phyloP scores from a whole-genome alignment of 2,113 vertebrate species.

The Scolopax mira region DNA sequence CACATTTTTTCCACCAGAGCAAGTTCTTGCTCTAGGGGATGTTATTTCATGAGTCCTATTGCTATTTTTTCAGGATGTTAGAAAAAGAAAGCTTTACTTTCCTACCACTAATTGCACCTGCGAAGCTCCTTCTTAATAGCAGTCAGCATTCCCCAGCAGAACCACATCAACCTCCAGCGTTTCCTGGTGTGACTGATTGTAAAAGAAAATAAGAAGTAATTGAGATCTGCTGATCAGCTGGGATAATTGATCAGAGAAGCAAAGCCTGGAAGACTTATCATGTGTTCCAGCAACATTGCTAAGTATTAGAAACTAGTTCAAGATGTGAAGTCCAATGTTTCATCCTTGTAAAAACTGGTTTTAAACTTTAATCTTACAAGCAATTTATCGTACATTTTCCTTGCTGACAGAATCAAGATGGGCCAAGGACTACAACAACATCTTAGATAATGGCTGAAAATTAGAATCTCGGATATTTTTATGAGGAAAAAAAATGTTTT shows the following conservation, averaged over 20 bases:
- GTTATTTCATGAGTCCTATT: neutral
- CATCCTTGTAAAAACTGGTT: neutral
- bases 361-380: neutral
- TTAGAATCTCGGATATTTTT: neutral
- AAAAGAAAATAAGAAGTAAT: neutral
- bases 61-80: neutral
- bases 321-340: neutral
- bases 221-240: neutral
- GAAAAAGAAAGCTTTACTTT: neutral
- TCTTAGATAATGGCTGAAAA: neutral
- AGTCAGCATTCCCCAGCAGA: neutral
- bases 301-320: neutral
- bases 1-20: neutral
- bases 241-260: neutral
- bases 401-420: neutral
- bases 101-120: neutral
- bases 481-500: neutral
- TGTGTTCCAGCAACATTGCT: neutral
- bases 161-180: neutral
- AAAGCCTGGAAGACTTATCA: neutral
- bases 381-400: neutral
- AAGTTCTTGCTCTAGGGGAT: neutral
- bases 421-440: neutral
- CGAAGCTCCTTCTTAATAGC: neutral
- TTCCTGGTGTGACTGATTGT: neutral